These are phyloP conservation scores for Amazona finschi DNA, from an alignment of 2,797 vertebrate genomes.

Conservation along the genomic window DNA sequence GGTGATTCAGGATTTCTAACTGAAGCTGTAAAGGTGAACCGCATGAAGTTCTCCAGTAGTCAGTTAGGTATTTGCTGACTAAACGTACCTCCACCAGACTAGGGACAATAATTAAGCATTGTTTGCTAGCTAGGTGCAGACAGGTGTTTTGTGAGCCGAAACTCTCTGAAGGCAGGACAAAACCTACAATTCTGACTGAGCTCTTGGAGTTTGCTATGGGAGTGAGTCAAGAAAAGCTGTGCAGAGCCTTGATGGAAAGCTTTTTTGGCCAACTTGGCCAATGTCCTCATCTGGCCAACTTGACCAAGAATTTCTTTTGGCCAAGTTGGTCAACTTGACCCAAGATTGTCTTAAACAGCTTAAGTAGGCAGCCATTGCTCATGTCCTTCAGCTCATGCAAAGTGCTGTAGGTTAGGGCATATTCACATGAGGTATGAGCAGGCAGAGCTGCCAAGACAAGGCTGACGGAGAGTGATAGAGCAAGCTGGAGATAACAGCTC, in stretches of 20 bases:
- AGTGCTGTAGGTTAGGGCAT: neutral
- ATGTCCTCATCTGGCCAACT: neutral
- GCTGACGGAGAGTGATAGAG: neutral
- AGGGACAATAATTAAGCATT: neutral
- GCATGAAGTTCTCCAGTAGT: neutral
- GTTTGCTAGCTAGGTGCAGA: neutral
- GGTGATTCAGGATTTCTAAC: neutral
- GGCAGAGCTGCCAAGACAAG: neutral
- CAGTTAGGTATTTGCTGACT: neutral
- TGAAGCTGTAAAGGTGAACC: neutral
- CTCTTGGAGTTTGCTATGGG: neutral
- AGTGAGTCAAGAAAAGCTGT: neutral
- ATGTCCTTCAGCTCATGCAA: neutral
- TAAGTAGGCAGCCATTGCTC: neutral
- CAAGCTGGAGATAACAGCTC: neutral
- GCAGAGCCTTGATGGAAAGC: neutral
- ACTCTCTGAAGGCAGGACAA: neutral
- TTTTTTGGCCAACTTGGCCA: neutral
- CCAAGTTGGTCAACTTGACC: neutral
- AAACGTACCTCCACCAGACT: neutral
- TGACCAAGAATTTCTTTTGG: neutral
- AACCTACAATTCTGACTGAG: neutral
- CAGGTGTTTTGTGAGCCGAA: neutral
- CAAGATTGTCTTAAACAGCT: neutral
- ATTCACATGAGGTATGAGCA: neutral